Percentiles rank a stretch among this genome's conserved stretches.
These are phyloP conservation scores for Pelodytes ibericus DNA, from an alignment of 2,797 vertebrate species.

Conservation along the genomic window DNA sequence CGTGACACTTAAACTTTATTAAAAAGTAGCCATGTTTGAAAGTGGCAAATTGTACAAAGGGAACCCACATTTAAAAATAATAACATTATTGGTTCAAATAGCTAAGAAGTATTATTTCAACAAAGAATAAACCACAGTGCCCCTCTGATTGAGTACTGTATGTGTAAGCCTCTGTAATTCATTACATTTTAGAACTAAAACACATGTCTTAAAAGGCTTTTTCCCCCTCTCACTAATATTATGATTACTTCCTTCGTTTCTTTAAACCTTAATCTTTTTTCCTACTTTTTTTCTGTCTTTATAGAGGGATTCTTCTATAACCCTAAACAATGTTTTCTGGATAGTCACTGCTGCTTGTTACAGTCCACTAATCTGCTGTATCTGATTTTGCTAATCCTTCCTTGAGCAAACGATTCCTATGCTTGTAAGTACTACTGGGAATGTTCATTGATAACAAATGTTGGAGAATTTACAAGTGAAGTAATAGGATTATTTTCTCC, in stretches of 20 bases:
- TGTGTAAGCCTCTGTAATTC: neutral
- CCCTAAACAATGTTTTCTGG: constrained; percentile 69
- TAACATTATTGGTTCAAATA: too few species aligned
- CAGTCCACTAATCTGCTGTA: constrained; percentile 70
- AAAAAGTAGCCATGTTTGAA: too few species aligned
- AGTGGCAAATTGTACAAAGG: too few species aligned
- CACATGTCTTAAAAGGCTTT: constrained; percentile 4
- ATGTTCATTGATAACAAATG: constrained; percentile 60
- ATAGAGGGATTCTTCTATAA: constrained; percentile 75
- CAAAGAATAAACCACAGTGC: neutral
- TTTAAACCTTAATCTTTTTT: constrained; percentile 65
- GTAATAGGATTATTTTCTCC: constrained; percentile 51
- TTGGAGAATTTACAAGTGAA: constrained; percentile 48
- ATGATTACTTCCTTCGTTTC: constrained; percentile 60
- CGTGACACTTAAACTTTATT: too few species aligned
- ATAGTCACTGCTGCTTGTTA: constrained; percentile 77
- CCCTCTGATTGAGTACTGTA: neutral
- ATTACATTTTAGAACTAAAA: neutral
- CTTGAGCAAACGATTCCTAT: constrained; percentile 72
- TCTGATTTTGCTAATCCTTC: constrained; percentile 73
- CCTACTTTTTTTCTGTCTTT: constrained; percentile 71
- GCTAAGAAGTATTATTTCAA: too few species aligned
- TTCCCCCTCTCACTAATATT: constrained; percentile 36
- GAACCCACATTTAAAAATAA: too few species aligned
- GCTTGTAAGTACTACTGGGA: constrained; percentile 74